Conservation (phyloP, 2,888 invertebrate genomes). For the Leucania comma region DNA sequence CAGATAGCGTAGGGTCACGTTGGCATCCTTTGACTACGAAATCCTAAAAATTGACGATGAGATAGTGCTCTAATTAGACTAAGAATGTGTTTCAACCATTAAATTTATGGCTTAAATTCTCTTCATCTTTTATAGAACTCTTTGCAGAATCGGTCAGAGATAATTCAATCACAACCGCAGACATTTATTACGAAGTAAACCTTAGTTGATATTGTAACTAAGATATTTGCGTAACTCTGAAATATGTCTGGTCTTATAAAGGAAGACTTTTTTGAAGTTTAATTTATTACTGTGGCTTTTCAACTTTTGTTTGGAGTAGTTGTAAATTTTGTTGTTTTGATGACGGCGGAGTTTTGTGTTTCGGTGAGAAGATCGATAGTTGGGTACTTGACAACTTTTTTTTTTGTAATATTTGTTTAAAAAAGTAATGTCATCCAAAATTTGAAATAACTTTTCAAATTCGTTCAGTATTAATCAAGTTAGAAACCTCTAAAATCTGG, state of each 20-base stretch:
- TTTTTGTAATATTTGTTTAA: no score
- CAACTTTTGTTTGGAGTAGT: slow-evolving; percentile 24
- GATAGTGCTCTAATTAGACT: not conserved
- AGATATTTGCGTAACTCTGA: slow-evolving; percentile 29
- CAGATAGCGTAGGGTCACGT: no score
- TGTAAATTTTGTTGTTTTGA: slow-evolving; percentile 43
- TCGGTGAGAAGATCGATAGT: not conserved
- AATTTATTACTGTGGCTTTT: slow-evolving; percentile 29
- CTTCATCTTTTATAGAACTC: slow-evolving; percentile 19
- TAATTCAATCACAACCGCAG: not conserved
- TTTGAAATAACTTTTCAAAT: no score
- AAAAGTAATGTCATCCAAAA: no score
- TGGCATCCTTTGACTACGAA: not conserved
- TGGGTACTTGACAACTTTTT: no score
- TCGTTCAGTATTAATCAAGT: no score
- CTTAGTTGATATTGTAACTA: slow-evolving; percentile 22
- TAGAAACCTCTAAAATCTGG: no score
- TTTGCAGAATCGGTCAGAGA: slow-evolving; percentile 6
- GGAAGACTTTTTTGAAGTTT: slow-evolving; percentile 45
- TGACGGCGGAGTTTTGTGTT: slow-evolving; percentile 3
- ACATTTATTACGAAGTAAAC: slow-evolving; percentile 33
- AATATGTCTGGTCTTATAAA: slow-evolving; percentile 8
- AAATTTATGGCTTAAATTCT: slow-evolving; percentile 20
- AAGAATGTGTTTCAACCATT: slow-evolving; percentile 4
- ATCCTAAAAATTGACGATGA: not conserved